A percentile compares a stretch with the other conserved stretches of the same genome.
Conservation (phyloP, 2,113 vertebrate species). For the Lipotes vexillifer region DNA sequence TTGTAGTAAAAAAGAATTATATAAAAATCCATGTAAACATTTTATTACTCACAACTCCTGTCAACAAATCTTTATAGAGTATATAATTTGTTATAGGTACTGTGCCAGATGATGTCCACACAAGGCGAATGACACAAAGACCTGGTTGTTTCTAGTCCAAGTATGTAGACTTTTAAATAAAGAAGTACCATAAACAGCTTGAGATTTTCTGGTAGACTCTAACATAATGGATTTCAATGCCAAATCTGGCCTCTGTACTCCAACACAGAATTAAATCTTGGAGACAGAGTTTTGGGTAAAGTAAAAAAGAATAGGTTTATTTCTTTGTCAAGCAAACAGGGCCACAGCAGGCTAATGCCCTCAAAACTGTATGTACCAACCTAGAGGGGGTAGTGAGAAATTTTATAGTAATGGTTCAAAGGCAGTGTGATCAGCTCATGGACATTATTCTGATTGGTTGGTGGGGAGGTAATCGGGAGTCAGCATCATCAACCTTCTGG, state of each 20-base stretch:
- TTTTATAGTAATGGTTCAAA: background rate
- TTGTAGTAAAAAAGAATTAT: background rate
- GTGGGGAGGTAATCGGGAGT: background rate
- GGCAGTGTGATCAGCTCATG: background rate
- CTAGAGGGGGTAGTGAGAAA: background rate
- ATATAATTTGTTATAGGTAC: background rate
- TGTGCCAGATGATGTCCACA: background rate
- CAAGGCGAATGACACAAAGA: background rate
- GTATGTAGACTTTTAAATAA: background rate
- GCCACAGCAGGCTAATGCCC: background rate
- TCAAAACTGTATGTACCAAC: background rate
- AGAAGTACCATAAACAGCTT: background rate
- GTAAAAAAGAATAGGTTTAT: background rate
- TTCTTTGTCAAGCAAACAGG: background rate
- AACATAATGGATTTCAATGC: background rate
- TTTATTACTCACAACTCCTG: background rate
- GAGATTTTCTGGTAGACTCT: background rate
- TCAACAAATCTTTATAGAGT: background rate
- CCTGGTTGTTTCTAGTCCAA: background rate
- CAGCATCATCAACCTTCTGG: background rate
- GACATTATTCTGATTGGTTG: background rate
- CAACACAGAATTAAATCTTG: background rate
- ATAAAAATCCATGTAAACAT: background rate
- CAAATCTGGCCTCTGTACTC: background rate
- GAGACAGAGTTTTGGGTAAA: background rate